Base-by-base conservation (phyloP, 92 coral and sea anemone genomes). In the Montipora capitata region DNA sequence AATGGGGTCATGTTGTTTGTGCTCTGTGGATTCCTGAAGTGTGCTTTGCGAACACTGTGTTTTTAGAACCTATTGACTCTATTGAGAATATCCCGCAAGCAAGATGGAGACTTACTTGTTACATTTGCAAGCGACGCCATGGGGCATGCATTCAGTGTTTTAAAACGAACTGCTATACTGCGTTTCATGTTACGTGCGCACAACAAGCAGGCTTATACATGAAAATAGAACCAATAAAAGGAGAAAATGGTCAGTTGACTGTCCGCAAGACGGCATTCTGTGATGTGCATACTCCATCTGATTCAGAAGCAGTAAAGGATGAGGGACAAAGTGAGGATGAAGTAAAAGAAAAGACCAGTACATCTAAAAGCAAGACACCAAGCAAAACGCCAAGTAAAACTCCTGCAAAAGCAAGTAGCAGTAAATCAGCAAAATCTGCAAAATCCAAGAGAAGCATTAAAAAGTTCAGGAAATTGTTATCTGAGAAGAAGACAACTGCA, bases 11-110 rank as follows among this genome's bases (percentile, higher is more conserved):
- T 92, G 99, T 98, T 27, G 98, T 96, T 13, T 98, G 99, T 92
- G 99, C 99, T 2, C 91, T 98, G 4, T 98, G 99, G 99, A 98
- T 98, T 49, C 99, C 99, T 9, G 99, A 98, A 78, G 99, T 98
- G 40, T 98, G 99, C 81, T 98, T 98, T 91, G 99, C 99, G 57
- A 98, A 98, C 87, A 98, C 99, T 4, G 99, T 98, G 4, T 98
- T 98, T 81, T 92, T 98, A 74, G 99, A 98, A 89, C 99, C 99
- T 14, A 98, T 98, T 68, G 99, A 98, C 91, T 98, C 99, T 18
- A 94, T 98, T 67, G 98, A 96, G 83, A 96, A 98, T 74, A 98
- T 98, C 79, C 99, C 99, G 10, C 79, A 98, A 15, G 99, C 99
- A 76, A 86, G 99, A 52, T 98, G 99, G 99, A 98, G 85, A 78